A percentile compares a stretch with the other conserved stretches of the same genome.
These are phyloP conservation scores for Callipepla californica DNA, from an alignment of 2,113 vertebrate species.

Conservation along the genomic window DNA sequence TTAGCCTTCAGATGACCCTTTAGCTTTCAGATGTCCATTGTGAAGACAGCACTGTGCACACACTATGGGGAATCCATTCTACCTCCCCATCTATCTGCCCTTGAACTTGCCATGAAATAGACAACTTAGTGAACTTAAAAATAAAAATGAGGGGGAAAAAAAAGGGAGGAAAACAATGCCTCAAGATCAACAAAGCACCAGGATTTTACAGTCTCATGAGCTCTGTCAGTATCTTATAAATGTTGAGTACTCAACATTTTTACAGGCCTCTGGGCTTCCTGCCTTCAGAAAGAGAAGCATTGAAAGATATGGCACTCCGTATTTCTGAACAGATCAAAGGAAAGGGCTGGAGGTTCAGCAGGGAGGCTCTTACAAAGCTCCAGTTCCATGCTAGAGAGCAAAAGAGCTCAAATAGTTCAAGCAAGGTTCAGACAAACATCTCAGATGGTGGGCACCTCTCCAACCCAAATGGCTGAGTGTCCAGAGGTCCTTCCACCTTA, in stretches of 20 bases:
- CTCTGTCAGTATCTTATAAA: not conserved
- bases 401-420: not conserved
- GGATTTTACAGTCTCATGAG: not conserved
- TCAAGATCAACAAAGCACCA: not conserved
- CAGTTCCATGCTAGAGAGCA: not conserved
- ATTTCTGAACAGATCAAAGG: not conserved
- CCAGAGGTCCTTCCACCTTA: not conserved
- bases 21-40: not conserved
- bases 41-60: not conserved
- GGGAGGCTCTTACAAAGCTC: not conserved
- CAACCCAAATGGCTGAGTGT: not conserved
- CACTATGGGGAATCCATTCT: not conserved
- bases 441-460: not conserved
- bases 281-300: not conserved
- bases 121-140: not conserved
- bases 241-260: not conserved
- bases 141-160: not conserved
- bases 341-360: not conserved
- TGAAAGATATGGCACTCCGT: not conserved
- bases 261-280: not conserved
- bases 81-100: not conserved
- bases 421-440: slow-evolving; percentile 28
- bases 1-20: not conserved
- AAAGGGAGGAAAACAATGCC: not conserved
- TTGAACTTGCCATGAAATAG: not conserved